Conservation (phyloP, 2,888 invertebrate species). For the Melieria omissa region DNA sequence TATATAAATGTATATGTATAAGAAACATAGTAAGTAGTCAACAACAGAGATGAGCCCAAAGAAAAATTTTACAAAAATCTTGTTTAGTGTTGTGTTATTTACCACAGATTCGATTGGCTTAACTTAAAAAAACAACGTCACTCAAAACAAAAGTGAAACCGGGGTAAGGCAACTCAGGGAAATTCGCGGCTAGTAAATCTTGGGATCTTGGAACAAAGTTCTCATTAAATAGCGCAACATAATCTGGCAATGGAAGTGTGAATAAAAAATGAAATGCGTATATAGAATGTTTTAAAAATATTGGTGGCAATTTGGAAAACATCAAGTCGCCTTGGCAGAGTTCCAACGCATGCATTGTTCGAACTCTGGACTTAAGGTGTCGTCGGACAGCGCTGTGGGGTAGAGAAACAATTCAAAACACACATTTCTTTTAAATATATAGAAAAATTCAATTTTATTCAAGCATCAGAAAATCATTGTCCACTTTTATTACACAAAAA, state of each 20-base stretch:
- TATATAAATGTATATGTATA: not conserved
- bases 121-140: not conserved
- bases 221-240: no score
- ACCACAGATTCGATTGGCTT: not conserved
- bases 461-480: not conserved
- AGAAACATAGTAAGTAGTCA: not conserved
- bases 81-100: constrained; percentile 1
- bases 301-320: no score
- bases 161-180: no score
- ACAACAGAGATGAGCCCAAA: not conserved
- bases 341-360: no score
- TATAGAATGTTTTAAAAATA: no score
- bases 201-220: not conserved
- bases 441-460: not conserved
- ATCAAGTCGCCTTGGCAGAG: no score
- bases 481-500: not conserved
- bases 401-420: constrained; percentile 1
- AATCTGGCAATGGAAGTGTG: no score
- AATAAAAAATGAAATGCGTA: no score
- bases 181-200: no score
- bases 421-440: not conserved
- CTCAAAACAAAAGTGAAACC: no score
- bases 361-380: no score
- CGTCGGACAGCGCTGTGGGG: no score
- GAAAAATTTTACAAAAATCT: constrained; percentile 7